Conservation (phyloP, 2,113 vertebrate genomes). For the Oncorhynchus kisutch region DNA sequence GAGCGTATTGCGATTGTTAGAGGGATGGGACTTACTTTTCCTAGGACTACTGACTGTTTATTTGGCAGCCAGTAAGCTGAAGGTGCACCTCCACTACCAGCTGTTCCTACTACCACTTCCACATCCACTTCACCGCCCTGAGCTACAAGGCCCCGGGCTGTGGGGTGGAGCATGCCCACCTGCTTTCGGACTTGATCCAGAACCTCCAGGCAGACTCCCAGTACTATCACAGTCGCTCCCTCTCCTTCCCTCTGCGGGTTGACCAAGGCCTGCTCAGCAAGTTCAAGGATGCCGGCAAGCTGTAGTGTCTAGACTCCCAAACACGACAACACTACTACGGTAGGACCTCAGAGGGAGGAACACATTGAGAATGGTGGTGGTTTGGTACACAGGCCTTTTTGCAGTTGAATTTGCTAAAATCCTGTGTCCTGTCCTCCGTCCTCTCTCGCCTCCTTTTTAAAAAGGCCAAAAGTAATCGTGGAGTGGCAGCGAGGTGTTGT, state of each 20-base stretch:
- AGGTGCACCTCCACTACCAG: slow-evolving; percentile 91
- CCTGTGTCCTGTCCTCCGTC: no score
- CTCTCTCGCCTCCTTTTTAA: no score
- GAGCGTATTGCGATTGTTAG: background rate
- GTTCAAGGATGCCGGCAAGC: slow-evolving; percentile 76
- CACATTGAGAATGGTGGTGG: no score
- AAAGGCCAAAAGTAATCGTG: no score
- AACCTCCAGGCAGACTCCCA: slow-evolving; percentile 76
- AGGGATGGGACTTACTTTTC: no score
- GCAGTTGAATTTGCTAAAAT: no score
- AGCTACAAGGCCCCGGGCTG: slow-evolving; percentile 83
- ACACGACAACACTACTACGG: background rate
- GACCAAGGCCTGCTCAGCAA: slow-evolving; percentile 77
- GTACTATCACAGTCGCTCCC: slow-evolving; percentile 76
- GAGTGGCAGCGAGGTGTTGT: no score
- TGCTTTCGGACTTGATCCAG: slow-evolving; percentile 85
- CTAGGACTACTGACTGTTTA: no score
- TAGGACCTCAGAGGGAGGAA: no score
- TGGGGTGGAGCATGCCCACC: slow-evolving; percentile 86
- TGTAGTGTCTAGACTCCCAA: slow-evolving; percentile 36
- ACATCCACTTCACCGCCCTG: slow-evolving; percentile 89
- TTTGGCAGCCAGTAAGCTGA: slow-evolving; percentile 67
- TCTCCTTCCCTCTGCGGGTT: slow-evolving; percentile 80
- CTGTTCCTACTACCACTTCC: slow-evolving; percentile 94
- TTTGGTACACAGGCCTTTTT: no score